These are phyloP conservation scores for Maccullochella peelii DNA, from an alignment of 2,113 vertebrate genomes.

Conservation along the genomic window DNA sequence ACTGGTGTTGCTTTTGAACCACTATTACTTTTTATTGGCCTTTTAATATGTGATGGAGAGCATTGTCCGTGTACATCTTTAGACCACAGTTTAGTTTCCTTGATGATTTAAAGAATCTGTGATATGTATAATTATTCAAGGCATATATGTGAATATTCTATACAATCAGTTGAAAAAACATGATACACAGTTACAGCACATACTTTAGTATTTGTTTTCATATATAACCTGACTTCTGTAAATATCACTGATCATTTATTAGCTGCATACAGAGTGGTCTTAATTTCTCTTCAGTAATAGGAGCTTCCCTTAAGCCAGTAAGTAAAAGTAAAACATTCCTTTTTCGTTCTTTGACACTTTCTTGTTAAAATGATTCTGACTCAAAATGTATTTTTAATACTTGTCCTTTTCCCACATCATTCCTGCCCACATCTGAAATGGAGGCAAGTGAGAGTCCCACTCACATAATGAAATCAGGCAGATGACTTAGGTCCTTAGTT, in stretches of 20 bases:
- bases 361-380: conserved; percentile 27
- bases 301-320: neutral
- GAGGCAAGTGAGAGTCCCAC: conserved; percentile 16
- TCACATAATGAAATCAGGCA: conserved; percentile 36
- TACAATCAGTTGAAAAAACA: neutral
- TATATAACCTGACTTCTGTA: neutral
- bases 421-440: conserved; percentile 18
- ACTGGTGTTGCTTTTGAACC: neutral
- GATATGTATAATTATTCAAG: neutral
- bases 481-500: conserved; percentile 24
- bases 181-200: neutral
- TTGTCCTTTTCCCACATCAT: conserved; percentile 2
- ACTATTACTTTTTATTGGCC: neutral
- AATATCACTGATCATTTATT: neutral
- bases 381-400: conserved; percentile 58
- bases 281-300: conserved; percentile 12
- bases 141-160: neutral
- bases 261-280: neutral
- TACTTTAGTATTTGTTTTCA: neutral
- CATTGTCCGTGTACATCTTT: neutral
- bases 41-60: neutral
- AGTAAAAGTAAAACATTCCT: conserved; percentile 12
- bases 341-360: conserved; percentile 25
- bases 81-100: neutral
- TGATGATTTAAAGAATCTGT: neutral